A percentile compares a stretch with the other conserved stretches of the same genome.
phyloP scores from a whole-genome alignment of 1,140 invertebrate genomes.

The Oppia nitens region DNA sequence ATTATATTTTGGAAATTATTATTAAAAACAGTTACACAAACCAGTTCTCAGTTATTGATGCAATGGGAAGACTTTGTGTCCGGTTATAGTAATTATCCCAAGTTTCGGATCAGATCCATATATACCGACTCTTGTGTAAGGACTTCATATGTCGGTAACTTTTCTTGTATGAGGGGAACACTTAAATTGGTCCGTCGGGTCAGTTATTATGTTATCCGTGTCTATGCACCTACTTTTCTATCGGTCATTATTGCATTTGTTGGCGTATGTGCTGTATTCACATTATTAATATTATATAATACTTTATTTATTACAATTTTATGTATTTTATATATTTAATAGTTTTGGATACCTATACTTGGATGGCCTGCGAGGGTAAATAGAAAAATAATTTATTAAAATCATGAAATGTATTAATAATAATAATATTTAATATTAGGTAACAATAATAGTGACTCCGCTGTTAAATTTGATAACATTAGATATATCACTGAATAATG shows the following conservation, averaged over 20 bases:
- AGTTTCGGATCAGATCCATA: neutral
- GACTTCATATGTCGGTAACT: slow-evolving; percentile 3
- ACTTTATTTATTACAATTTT: neutral
- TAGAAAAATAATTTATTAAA: neutral
- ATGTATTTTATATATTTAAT: neutral
- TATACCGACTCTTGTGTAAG: neutral
- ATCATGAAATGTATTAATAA: neutral
- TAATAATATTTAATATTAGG: neutral
- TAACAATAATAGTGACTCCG: slow-evolving; percentile 4
- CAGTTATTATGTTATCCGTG: slow-evolving; percentile 20
- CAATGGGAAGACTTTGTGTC: slow-evolving; percentile 1
- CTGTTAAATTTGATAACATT: slow-evolving; percentile 10
- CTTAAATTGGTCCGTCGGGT: slow-evolving; percentile 16
- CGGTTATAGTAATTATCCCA: slow-evolving; percentile 1
- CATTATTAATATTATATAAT: neutral
- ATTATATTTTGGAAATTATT: neutral
- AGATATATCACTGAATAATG: slow-evolving; percentile 11
- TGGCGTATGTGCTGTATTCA: slow-evolving; percentile 8
- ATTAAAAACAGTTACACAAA: neutral
- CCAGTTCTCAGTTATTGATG: neutral
- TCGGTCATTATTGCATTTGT: slow-evolving; percentile 19
- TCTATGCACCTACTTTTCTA: slow-evolving; percentile 19
- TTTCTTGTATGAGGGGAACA: slow-evolving; percentile 16
- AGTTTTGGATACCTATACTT: slow-evolving; percentile 19
- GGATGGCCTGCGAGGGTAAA: slow-evolving; percentile 20